These are phyloP conservation scores for Antitype chi DNA, from an alignment of 2,888 invertebrate genomes.

Conservation along the genomic window DNA sequence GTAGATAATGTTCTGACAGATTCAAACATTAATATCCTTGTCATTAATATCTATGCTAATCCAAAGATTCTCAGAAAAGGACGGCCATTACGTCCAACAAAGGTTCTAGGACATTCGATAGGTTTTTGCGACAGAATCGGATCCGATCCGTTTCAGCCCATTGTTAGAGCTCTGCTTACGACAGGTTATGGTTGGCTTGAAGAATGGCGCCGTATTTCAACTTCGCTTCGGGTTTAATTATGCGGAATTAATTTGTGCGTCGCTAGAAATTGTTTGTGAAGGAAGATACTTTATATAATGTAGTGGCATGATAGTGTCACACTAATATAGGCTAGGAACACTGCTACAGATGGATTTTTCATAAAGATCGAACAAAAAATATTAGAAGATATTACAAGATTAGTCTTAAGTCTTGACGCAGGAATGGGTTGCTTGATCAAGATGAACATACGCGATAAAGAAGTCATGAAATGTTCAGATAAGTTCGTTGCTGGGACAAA, in stretches of 20 bases:
- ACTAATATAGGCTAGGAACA: not conserved
- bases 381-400: not conserved
- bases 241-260: conserved; percentile 62
- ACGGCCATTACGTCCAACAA: conserved; percentile 39
- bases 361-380: not conserved
- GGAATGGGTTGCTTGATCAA: not conserved
- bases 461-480: not conserved
- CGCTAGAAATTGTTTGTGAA: conserved; percentile 15
- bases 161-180: conserved; percentile 51
- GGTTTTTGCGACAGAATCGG: conserved; percentile 52
- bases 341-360: not conserved
- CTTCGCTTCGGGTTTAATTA: conserved; percentile 58
- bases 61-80: conserved; percentile 26
- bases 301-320: conserved; percentile 3
- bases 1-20: conserved; percentile 19
- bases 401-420: not conserved
- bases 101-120: conserved; percentile 46
- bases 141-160: conserved; percentile 44
- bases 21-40: conserved; percentile 32
- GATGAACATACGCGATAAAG: not conserved
- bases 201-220: conserved; percentile 57
- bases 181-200: conserved; percentile 57
- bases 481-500: not conserved
- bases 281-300: conserved; percentile 34
- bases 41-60: conserved; percentile 47